These are phyloP conservation scores for Schizothorax lantsangensis DNA, from an alignment of 2,797 vertebrate genomes.

Conservation along the genomic window DNA sequence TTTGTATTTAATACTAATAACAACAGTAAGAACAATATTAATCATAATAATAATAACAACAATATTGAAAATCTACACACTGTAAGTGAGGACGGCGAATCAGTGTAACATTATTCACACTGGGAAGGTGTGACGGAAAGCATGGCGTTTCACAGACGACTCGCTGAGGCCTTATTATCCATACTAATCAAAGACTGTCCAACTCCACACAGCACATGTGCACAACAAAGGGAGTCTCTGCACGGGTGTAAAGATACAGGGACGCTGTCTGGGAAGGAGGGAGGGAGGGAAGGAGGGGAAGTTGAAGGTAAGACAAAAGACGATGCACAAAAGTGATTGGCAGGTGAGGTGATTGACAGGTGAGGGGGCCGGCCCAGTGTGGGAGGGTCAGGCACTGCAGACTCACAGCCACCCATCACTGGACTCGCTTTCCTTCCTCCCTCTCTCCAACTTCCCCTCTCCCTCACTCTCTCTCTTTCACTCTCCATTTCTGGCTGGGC, in stretches of 20 bases:
- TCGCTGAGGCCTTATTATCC: slow-evolving; percentile 40
- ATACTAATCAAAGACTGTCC: slow-evolving; percentile 45
- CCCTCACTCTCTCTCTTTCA: slow-evolving; percentile 52
- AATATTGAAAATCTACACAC: slow-evolving; percentile 78
- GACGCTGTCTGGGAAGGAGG: slow-evolving; percentile 51
- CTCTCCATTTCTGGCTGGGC: slow-evolving; percentile 69
- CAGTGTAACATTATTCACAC: slow-evolving; percentile 70
- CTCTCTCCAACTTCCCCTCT: slow-evolving; percentile 46
- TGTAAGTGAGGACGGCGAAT: slow-evolving; percentile 76
- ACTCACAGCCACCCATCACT: slow-evolving; percentile 63
- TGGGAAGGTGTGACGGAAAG: slow-evolving; percentile 49
- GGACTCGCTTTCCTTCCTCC: slow-evolving; percentile 66
- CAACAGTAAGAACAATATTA: slow-evolving; percentile 62
- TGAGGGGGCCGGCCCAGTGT: slow-evolving; percentile 67
- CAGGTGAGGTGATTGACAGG: slow-evolving; percentile 76
- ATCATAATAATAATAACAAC: slow-evolving; percentile 61
- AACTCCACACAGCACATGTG: slow-evolving; percentile 52
- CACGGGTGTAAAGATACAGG: slow-evolving; percentile 46
- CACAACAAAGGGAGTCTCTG: slow-evolving; percentile 49
- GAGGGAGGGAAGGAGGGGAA: slow-evolving; percentile 55
- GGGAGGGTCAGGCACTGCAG: slow-evolving; percentile 63
- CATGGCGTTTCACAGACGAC: slow-evolving; percentile 47
- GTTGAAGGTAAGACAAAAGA: slow-evolving; percentile 53
- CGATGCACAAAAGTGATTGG: slow-evolving; percentile 71
- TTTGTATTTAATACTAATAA: slow-evolving; percentile 70